Evolutionary conservation across 2,888 invertebrate genomes (phyloP).

Genomic region (Eumacrocentrus americanus): DNA sequence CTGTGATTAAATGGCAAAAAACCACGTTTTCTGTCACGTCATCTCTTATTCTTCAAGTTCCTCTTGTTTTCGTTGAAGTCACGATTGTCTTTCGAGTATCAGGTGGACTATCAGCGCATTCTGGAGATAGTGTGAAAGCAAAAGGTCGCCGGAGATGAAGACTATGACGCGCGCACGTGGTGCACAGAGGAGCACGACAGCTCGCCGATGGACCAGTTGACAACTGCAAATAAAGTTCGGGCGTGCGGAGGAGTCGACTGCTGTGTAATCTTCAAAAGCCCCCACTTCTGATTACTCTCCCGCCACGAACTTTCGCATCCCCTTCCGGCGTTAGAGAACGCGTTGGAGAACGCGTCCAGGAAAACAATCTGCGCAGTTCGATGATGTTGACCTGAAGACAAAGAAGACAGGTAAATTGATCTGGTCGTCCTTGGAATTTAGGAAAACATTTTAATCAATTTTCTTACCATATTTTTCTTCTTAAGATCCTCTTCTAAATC

Average conservation of each 20-base stretch:
- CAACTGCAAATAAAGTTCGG: slow-evolving; percentile 41
- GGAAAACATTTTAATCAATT: not conserved
- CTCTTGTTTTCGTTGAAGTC: not conserved
- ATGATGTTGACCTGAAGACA: too few relatives aligned
- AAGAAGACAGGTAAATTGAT: too few relatives aligned
- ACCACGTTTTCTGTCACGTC: not conserved
- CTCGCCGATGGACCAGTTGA: slow-evolving; percentile 37
- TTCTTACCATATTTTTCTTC: too few relatives aligned
- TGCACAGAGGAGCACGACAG: not conserved
- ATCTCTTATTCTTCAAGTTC: not conserved
- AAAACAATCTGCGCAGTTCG: not conserved
- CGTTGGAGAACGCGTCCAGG: not conserved
- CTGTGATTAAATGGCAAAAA: not conserved
- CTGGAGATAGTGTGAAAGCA: too few relatives aligned
- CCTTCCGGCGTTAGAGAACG: slow-evolving; percentile 1
- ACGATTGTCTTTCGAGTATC: too few relatives aligned
- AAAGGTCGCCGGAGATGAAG: not conserved
- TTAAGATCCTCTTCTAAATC: too few relatives aligned
- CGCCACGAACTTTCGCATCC: slow-evolving; percentile 22
- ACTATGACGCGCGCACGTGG: slow-evolving; percentile 4
- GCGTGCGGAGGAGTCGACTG: slow-evolving; percentile 35
- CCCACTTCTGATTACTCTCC: slow-evolving; percentile 16
- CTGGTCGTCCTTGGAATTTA: not conserved
- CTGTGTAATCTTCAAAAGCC: slow-evolving; percentile 24
- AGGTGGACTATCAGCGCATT: too few relatives aligned